A percentile compares a stretch with the other conserved stretches of the same genome.
Evolutionary conservation across 2,888 invertebrate genomes (phyloP).

Genomic region (Drosophila leonis): DNA sequence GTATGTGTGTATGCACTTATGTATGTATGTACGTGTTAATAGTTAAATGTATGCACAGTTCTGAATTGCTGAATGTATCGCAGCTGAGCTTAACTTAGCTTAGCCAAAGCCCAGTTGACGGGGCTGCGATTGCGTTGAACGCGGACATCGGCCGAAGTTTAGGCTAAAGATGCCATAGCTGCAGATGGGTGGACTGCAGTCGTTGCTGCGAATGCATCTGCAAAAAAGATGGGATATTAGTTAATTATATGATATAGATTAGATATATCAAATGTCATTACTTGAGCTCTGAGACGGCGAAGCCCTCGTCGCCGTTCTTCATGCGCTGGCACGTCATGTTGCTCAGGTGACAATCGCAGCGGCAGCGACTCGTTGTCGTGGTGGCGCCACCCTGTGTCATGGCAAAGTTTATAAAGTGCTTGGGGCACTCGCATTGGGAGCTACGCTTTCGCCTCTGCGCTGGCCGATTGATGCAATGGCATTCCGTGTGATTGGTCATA

Average conservation of each 20-base stretch:
- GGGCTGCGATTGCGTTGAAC: constrained; percentile 37
- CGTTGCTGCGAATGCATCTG: constrained; percentile 80
- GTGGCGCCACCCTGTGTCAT: constrained; percentile 14
- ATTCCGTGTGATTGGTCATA: constrained; percentile 84
- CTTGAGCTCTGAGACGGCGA: constrained; percentile 88
- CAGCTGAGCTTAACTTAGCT: constrained; percentile 14
- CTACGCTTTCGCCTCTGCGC: constrained; percentile 56
- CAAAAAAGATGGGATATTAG: neutral
- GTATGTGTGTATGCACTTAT: constrained; percentile 16
- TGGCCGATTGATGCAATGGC: constrained; percentile 76
- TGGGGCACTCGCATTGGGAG: constrained; percentile 73
- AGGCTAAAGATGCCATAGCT: constrained; percentile 80
- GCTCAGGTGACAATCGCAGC: constrained; percentile 88
- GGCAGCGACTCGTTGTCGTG: constrained; percentile 84
- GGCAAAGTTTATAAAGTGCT: constrained; percentile 83
- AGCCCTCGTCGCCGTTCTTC: constrained; percentile 89
- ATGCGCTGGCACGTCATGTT: constrained; percentile 88
- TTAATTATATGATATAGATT: neutral
- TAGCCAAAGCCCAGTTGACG: constrained; percentile 73
- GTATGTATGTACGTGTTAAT: constrained; percentile 31
- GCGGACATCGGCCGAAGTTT: constrained; percentile 84
- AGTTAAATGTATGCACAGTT: constrained; percentile 65
- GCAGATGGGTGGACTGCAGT: constrained; percentile 82
- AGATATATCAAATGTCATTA: constrained; percentile 70
- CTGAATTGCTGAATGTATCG: constrained; percentile 54